Conservation (phyloP, 1,140 invertebrate species). For the Bombus waltoni region DNA sequence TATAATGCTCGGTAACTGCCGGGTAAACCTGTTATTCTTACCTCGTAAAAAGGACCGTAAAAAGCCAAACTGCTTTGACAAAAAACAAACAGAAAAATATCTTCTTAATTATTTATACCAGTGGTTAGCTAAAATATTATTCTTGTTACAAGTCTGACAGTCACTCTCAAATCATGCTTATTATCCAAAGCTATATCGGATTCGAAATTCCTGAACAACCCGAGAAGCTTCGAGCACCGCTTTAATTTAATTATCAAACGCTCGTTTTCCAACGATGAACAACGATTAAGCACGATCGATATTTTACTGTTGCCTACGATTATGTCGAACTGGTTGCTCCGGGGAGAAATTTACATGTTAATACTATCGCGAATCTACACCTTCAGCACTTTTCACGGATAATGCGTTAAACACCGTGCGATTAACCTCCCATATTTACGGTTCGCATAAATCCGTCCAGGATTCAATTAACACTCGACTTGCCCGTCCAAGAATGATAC, state of each 20-base stretch:
- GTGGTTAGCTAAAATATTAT: not conserved
- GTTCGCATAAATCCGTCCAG: conserved; percentile 32
- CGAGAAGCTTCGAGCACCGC: not conserved
- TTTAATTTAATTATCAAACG: not conserved
- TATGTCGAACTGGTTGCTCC: conserved; percentile 7
- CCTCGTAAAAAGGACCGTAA: not conserved
- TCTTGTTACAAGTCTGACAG: not conserved
- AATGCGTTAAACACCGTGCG: conserved; percentile 13
- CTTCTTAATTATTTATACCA: no score
- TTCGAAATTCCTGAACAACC: no score
- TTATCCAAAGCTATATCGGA: no score
- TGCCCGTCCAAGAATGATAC: conserved; percentile 4
- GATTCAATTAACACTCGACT: conserved; percentile 39
- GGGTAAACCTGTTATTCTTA: no score
- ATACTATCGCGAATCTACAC: not conserved
- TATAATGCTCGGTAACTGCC: no score
- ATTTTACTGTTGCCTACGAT: not conserved
- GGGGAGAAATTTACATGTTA: conserved; percentile 25
- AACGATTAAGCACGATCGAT: conserved; percentile 2
- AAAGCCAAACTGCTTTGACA: not conserved
- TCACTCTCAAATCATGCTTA: not conserved
- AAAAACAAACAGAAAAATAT: no score
- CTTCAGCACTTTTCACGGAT: not conserved
- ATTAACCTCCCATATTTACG: conserved; percentile 39
- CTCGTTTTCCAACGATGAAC: not conserved